Evolutionary conservation across 2,113 vertebrate species (phyloP), one percentile per base, ranked within the genome.

Genomic region (Crotalus viridis): DNA sequence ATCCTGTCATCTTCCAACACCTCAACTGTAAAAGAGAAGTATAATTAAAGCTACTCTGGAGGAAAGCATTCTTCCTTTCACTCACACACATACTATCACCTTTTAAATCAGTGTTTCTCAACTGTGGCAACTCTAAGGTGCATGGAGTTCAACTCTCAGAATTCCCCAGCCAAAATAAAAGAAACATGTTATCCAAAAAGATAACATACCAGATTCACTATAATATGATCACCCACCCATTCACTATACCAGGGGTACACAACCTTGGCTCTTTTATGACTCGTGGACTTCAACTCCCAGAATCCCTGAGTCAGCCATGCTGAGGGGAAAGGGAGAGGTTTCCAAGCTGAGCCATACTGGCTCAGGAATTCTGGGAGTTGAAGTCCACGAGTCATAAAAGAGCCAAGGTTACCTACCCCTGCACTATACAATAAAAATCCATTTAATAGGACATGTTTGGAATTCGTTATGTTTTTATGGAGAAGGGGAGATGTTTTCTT

Each of bases 1-100:
- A 98, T 96, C 96, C 97, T 98, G 90, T 98, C 98, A n/a, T 98
- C 97, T n/a, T 97, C 96, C 94, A 97, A 61, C 87, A 97, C 94
- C 92, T 97, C 97, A 93, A 95, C 98, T 98, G 96, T 92, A 93
- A 95, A 94, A 87, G 87, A 90, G 46, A 95, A 94, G 46, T 39
- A 48, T 92, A 89, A 94, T 95, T 74, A 95, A 90, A 9, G 9
- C 24, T 39, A 10, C 26, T 90, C 5, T 86, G 64, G 59, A 85
- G 3, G 13, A 69, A 13, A 39, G 39, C 10, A 24, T 89, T 43
- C 88, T 89, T 33, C 55, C 10, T 57, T 39, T 57, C 88, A 15
- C 22, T 24, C 56, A 33, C 21, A 59, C 10, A 52, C 22, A 51
- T 87, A 28, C 48, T 22, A 24, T 89, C 33, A 22, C 54, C 55